These are phyloP conservation scores for Agrochola circellaris DNA, from an alignment of 2,888 invertebrate species.

Conservation along the genomic window DNA sequence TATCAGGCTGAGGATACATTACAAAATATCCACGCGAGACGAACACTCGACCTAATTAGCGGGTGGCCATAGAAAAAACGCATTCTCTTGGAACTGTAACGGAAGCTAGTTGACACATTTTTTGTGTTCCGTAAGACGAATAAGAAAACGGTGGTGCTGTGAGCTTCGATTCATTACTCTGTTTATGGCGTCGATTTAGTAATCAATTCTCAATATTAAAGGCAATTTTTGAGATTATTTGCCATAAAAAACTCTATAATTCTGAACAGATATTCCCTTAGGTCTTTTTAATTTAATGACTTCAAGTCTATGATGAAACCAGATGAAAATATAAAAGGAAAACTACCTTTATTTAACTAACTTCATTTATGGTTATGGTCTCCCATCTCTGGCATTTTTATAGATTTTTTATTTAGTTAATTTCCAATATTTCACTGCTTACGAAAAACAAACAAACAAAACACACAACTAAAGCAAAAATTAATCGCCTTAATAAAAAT, in stretches of 20 bases:
- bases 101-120: constrained; percentile 75
- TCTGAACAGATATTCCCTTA: neutral
- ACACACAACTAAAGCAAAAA: neutral
- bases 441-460: neutral
- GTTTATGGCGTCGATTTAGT: neutral
- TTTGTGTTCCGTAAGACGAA: constrained; percentile 62
- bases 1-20: constrained; percentile 72
- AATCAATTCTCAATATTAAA: neutral
- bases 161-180: neutral
- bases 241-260: neutral
- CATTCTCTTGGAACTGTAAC: constrained; percentile 76
- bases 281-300: no score
- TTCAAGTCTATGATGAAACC: no score
- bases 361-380: neutral
- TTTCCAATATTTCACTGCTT: neutral
- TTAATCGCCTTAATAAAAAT: neutral
- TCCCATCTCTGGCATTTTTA: neutral
- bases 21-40: constrained; percentile 71
- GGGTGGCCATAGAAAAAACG: constrained; percentile 68
- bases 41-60: constrained; percentile 72
- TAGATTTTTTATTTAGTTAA: neutral
- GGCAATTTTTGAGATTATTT: neutral
- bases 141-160: constrained; percentile 27
- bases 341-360: no score
- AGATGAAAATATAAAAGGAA: no score